These are phyloP conservation scores for Paracentrotus lividus DNA, from an alignment of 53 echinoderm and acorn worm species.

Conservation along the genomic window DNA sequence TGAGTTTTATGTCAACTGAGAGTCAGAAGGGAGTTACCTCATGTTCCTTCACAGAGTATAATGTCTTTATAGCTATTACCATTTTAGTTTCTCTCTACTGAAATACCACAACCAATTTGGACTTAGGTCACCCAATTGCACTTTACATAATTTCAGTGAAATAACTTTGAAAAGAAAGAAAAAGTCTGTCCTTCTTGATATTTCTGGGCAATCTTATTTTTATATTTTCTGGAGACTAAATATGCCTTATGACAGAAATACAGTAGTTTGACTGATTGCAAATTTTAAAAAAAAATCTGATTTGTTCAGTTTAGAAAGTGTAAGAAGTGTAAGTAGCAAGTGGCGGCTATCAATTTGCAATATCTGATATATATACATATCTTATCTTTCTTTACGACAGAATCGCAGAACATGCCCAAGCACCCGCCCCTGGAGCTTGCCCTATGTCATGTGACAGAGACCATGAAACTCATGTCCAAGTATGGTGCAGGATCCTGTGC, in stretches of 20 bases:
- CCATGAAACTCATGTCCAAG: slow-evolving; percentile 98
- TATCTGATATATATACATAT: background rate
- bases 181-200: background rate
- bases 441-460: slow-evolving; percentile 93
- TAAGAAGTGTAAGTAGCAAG: too few relatives aligned
- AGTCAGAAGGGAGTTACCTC: too few relatives aligned
- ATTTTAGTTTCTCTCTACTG: background rate
- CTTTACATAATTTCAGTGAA: background rate
- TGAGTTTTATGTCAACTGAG: slow-evolving; percentile 73
- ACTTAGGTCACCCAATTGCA: background rate
- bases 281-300: too few relatives aligned
- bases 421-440: slow-evolving; percentile 97
- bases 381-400: slow-evolving; percentile 66
- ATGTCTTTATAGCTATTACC: too few relatives aligned
- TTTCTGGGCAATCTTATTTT: background rate
- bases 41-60: too few relatives aligned
- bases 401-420: slow-evolving; percentile 97
- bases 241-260: too few relatives aligned
- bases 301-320: too few relatives aligned
- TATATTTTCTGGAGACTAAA: background rate
- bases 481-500: slow-evolving; percentile 97
- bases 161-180: background rate
- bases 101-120: background rate
- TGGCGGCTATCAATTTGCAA: too few relatives aligned
- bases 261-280: too few relatives aligned